Conservation (phyloP, 1,140 invertebrate genomes). For the Agrypnia vestita region DNA sequence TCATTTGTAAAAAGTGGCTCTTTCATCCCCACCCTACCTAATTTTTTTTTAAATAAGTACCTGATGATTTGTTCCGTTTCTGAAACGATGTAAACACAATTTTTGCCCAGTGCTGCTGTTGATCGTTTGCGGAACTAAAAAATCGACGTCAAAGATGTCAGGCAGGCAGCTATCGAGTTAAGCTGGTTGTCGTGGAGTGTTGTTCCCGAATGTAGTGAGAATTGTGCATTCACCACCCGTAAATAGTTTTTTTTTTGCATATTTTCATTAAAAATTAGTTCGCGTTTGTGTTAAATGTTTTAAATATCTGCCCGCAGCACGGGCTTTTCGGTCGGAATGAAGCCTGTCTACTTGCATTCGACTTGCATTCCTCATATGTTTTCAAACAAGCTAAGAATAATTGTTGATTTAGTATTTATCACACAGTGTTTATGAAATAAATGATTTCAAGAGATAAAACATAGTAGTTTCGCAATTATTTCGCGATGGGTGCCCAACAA, state of each 20-base stretch:
- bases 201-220: slow-evolving; percentile 31
- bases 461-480: not conserved
- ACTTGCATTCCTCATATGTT: slow-evolving; percentile 40
- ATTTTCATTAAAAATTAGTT: slow-evolving; percentile 1
- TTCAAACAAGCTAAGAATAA: slow-evolving; percentile 27
- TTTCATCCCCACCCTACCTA: too few species aligned
- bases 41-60: too few species aligned
- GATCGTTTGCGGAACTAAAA: slow-evolving; percentile 48
- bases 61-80: too few species aligned
- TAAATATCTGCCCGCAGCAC: not conserved
- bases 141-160: slow-evolving; percentile 59
- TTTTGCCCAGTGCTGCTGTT: slow-evolving; percentile 32
- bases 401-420: slow-evolving; percentile 16
- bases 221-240: slow-evolving; percentile 4
- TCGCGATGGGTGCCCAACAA: slow-evolving; percentile 81
- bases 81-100: slow-evolving; percentile 3
- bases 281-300: not conserved
- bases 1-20: too few species aligned
- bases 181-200: slow-evolving; percentile 5
- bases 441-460: slow-evolving; percentile 9
- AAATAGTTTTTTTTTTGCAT: not conserved
- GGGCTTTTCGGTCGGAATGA: slow-evolving; percentile 42
- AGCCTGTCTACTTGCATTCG: slow-evolving; percentile 4
- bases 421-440: slow-evolving; percentile 42
- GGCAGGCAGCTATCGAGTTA: slow-evolving; percentile 29